Evolutionary conservation across 2,797 vertebrate species (phyloP).

Genomic region (Chiroxiphia lanceolata): DNA sequence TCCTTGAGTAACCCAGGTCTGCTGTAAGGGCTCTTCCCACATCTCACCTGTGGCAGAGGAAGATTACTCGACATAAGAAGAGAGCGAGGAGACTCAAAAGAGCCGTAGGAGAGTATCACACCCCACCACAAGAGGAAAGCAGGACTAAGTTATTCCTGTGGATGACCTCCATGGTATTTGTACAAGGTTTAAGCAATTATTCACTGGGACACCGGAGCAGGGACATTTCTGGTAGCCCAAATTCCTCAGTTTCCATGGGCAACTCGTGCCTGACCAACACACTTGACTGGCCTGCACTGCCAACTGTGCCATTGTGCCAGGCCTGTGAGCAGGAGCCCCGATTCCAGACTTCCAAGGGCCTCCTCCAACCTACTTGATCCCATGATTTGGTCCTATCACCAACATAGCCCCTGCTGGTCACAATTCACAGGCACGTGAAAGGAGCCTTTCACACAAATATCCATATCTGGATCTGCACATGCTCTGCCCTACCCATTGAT

Average conservation of each 20-base stretch:
- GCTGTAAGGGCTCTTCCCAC: not conserved
- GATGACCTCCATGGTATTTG: not conserved
- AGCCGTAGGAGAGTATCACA: not conserved
- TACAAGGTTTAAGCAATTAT: not conserved
- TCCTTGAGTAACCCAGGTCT: not conserved
- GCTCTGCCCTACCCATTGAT: not conserved
- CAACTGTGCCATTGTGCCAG: not conserved
- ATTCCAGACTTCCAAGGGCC: not conserved
- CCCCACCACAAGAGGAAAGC: not conserved
- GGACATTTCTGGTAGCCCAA: not conserved
- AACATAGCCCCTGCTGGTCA: not conserved
- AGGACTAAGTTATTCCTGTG: not conserved
- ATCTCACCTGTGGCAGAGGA: not conserved
- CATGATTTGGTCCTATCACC: not conserved
- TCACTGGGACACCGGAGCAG: not conserved
- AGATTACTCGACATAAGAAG: not conserved
- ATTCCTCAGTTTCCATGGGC: not conserved
- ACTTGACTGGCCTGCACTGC: not conserved
- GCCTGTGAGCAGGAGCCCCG: not conserved
- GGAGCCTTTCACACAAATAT: not conserved
- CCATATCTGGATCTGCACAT: rapidly evolving
- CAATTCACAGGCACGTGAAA: not conserved
- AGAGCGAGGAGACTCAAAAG: not conserved
- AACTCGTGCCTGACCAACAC: not conserved
- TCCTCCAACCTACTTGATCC: not conserved